phyloP scores from a whole-genome alignment of 2,797 vertebrate species.

The Spinus olivaceus region DNA sequence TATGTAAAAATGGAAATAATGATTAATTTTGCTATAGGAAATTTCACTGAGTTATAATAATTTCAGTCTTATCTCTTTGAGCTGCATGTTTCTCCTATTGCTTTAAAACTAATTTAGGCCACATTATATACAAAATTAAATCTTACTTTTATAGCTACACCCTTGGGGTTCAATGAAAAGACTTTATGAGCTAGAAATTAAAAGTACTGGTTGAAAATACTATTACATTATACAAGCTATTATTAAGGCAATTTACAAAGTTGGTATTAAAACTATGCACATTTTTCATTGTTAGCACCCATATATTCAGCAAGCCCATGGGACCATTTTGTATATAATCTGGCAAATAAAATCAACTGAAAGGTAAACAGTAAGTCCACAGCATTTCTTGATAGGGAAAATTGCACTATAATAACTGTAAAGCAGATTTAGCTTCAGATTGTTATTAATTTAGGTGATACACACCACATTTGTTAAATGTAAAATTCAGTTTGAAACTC shows the following conservation, averaged over 20 bases:
- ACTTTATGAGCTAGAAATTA: constrained; percentile 87
- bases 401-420: constrained; percentile 57
- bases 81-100: constrained; percentile 76
- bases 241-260: constrained; percentile 86
- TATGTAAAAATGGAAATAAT: constrained; percentile 74
- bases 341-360: constrained; percentile 75
- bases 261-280: constrained; percentile 80
- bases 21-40: constrained; percentile 78
- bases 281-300: constrained; percentile 79
- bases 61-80: constrained; percentile 77
- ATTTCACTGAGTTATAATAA: constrained; percentile 77
- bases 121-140: constrained; percentile 86
- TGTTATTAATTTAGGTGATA: constrained; percentile 48
- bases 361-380: constrained; percentile 73
- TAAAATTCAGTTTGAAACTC: constrained; percentile 26
- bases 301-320: constrained; percentile 74
- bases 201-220: constrained; percentile 84
- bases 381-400: constrained; percentile 63
- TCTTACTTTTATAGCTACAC: constrained; percentile 84
- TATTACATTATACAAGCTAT: constrained; percentile 81
- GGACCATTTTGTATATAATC: constrained; percentile 74
- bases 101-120: constrained; percentile 83
- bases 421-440: constrained; percentile 63
- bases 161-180: constrained; percentile 85
- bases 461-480: background rate